These are phyloP conservation scores for Bursaphelenchus mucronatus DNA, from an alignment of 1,140 invertebrate genomes.

Conservation along the genomic window DNA sequence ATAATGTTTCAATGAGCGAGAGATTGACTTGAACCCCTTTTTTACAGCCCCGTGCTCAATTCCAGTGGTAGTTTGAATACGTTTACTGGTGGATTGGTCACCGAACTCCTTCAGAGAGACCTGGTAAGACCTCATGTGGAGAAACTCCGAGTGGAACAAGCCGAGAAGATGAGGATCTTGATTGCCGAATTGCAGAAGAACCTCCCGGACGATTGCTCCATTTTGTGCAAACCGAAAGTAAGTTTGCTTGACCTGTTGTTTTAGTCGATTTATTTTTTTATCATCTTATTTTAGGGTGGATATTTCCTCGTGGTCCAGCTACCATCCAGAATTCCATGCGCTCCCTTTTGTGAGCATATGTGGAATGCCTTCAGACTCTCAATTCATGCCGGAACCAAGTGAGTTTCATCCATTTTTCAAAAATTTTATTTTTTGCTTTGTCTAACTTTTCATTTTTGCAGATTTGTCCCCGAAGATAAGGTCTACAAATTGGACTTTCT, in stretches of 20 bases:
- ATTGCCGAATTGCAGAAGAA: slow-evolving; percentile 8
- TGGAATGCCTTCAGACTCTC: too few relatives aligned
- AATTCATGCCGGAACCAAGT: too few relatives aligned
- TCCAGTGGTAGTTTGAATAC: slow-evolving; percentile 31
- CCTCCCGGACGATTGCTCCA: slow-evolving; percentile 5
- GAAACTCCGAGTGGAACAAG: slow-evolving; percentile 27
- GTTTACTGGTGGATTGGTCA: slow-evolving; percentile 26
- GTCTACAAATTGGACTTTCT: too few relatives aligned
- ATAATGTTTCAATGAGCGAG: too few relatives aligned
- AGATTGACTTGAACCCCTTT: neutral
- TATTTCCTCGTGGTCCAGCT: slow-evolving; percentile 17
- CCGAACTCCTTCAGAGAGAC: slow-evolving; percentile 26
- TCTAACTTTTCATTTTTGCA: too few relatives aligned
- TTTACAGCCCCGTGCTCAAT: slow-evolving; percentile 22
- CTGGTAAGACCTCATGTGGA: slow-evolving; percentile 15
- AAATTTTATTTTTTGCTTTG: too few relatives aligned
- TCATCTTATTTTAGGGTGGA: slow-evolving; percentile 11
- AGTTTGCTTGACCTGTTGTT: neutral
- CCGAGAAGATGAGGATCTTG: slow-evolving; percentile 20
- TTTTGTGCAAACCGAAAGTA: slow-evolving; percentile 16
- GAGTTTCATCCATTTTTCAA: too few relatives aligned
- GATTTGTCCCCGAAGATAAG: too few relatives aligned
- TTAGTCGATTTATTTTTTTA: neutral
- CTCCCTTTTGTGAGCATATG: too few relatives aligned
- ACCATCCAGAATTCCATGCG: too few relatives aligned